These are phyloP conservation scores for Andrena flavipes DNA, from an alignment of 2,888 invertebrate species.

Conservation along the genomic window DNA sequence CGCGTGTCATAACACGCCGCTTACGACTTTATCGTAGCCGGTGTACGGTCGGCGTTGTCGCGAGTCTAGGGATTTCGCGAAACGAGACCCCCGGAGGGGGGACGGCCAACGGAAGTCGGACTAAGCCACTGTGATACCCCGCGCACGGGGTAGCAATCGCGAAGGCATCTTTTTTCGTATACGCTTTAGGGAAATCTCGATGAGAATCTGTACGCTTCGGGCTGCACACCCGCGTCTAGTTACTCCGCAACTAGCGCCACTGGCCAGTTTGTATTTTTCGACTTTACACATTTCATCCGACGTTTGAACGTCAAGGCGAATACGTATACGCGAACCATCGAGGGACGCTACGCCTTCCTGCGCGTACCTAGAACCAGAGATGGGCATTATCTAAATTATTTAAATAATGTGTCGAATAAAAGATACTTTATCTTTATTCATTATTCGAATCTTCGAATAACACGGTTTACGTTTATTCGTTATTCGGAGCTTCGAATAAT, in stretches of 20 bases:
- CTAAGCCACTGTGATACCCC: slow-evolving; percentile 11
- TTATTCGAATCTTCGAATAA: no score
- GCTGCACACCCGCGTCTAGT: slow-evolving; percentile 66
- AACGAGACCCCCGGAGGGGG: slow-evolving; percentile 23
- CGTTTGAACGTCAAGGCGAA: slow-evolving; percentile 43
- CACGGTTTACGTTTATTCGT: no score
- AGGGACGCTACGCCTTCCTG: slow-evolving; percentile 15
- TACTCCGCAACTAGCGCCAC: slow-evolving; percentile 51
- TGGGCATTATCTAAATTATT: no score
- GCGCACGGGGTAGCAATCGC: slow-evolving; percentile 1
- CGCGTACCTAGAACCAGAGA: slow-evolving; percentile 46
- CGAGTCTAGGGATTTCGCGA: slow-evolving; percentile 31
- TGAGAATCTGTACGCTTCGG: slow-evolving; percentile 62
- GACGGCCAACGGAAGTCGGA: slow-evolving; percentile 4
- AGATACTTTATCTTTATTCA: no score
- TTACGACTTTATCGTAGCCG: slow-evolving; percentile 40
- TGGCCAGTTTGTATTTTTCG: slow-evolving; percentile 73
- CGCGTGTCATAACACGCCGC: slow-evolving; percentile 6
- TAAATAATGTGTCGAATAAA: no score
- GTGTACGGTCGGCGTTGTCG: slow-evolving; percentile 41
- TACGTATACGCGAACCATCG: background rate
- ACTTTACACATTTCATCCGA: slow-evolving; percentile 69
- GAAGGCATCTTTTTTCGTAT: slow-evolving; percentile 53
- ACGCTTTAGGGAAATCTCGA: slow-evolving; percentile 66
- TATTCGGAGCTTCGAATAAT: no score